These are phyloP conservation scores for Doryteuthis pealeii DNA, from an alignment of 1,140 invertebrate genomes.

Conservation along the genomic window DNA sequence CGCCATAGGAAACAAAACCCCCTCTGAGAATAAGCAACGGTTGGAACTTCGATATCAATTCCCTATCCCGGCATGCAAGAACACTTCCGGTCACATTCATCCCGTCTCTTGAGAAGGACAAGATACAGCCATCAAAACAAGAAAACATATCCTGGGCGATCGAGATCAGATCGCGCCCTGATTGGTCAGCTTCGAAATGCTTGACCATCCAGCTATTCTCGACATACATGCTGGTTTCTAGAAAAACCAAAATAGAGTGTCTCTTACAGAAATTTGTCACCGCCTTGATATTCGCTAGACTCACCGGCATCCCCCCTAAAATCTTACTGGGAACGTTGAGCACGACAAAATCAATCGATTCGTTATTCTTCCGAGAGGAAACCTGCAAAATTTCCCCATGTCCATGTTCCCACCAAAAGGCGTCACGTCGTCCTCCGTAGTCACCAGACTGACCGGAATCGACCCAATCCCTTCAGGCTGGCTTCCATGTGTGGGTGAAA, in stretches of 20 bases:
- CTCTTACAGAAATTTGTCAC: not conserved
- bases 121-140: not conserved
- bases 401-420: not conserved
- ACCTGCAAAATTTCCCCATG: not conserved
- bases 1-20: not conserved
- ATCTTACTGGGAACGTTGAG: not conserved
- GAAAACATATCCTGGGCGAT: not conserved
- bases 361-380: not conserved
- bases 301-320: not conserved
- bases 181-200: not conserved
- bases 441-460: not conserved
- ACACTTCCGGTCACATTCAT: not conserved
- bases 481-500: not conserved
- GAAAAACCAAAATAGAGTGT: not conserved
- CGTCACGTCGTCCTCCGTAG: not conserved
- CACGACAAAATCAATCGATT: not conserved
- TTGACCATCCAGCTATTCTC: not conserved
- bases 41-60: not conserved
- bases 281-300: not conserved
- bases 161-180: not conserved
- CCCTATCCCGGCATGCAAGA: not conserved
- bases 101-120: not conserved
- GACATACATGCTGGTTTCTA: not conserved
- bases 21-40: not conserved
- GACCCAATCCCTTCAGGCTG: not conserved